Base-by-base conservation (phyloP, 2,888 invertebrate genomes). In the Timema podura region DNA sequence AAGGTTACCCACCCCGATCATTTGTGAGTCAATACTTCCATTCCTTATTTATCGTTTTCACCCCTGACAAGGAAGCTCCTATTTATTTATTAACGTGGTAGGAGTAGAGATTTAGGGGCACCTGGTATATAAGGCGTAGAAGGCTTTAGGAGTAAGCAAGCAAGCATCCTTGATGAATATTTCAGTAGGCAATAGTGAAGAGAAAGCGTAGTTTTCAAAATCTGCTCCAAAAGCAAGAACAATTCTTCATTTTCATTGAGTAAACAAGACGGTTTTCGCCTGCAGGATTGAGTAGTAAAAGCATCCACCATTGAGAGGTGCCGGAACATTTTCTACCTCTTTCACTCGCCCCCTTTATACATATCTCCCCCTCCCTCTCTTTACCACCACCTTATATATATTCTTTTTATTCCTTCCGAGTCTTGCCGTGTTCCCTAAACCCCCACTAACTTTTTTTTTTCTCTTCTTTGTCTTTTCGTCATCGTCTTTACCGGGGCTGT, bases 191-290 rank as follows among this genome's bases (percentile, higher is more conserved):
- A 15, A 49, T 57, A 57, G n/a, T 9, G 61, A n/a, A 61, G 5
- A 45, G 61, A 61, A 61, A 61, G 61, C 61, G n/a, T 44, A 30
- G 30, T 30, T 45, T 61, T 61, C 61, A 61, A 64, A 49, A 68
- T 68, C 68, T 68, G 59, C 61, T 68, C 66, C 66, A 8, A 48
- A 59, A 48, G 48, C 11, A 48, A n/a, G 59, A 68, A 68, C 64
- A 68, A 68, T 68, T 65, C 69, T 65, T 69, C 69, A 69, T 69
- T 66, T 69, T 69, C 69, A 65, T 69, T 69, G 69, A 57, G 69
- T 69, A 69, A 69, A 69, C 65, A 66, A 45, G 51, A 11, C 10
- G n/a, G 11, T 45, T 61, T 30, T 61, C 30, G 61, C 44, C 57
- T 13, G 61, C 61, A 61, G 61, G 44, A n/a, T 51, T 51, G 3